Evolutionary conservation across 2,888 invertebrate species (phyloP).

Genomic region (Cosmorhoe ocellata): DNA sequence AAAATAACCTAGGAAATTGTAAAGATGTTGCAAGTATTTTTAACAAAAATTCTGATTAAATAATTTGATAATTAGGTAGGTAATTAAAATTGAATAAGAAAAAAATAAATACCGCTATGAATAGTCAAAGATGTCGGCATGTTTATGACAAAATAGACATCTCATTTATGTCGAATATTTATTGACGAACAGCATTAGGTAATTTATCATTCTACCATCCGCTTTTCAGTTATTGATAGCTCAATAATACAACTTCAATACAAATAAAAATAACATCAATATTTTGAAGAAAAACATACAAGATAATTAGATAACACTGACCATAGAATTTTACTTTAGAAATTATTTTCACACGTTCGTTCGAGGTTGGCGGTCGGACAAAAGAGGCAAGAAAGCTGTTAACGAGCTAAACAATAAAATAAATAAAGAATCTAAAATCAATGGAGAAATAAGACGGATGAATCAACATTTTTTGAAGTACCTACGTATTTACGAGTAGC

Average conservation of each 20-base stretch:
- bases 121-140: too few relatives aligned
- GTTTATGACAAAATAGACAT: too few relatives aligned
- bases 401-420: constrained; percentile 64
- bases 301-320: constrained; percentile 6
- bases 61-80: too few relatives aligned
- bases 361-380: constrained; percentile 55
- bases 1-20: too few relatives aligned
- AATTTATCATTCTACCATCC: constrained; percentile 3
- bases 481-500: too few relatives aligned
- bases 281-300: constrained; percentile 13
- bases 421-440: constrained; percentile 54
- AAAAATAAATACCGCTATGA: too few relatives aligned
- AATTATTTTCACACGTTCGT: constrained; percentile 61
- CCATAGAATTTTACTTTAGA: constrained; percentile 14
- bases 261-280: constrained; percentile 12
- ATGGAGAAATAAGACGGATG: constrained; percentile 69
- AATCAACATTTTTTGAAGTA: constrained; percentile 57
- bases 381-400: constrained; percentile 48
- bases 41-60: too few relatives aligned
- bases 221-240: constrained; percentile 19
- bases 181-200: not conserved
- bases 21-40: too few relatives aligned
- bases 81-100: too few relatives aligned
- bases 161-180: not conserved
- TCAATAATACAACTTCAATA: constrained; percentile 9